Percentiles rank a stretch among this genome's conserved stretches.
These are phyloP conservation scores for Saimiri boliviensis DNA, from an alignment of 2,113 vertebrate genomes.

Conservation along the genomic window DNA sequence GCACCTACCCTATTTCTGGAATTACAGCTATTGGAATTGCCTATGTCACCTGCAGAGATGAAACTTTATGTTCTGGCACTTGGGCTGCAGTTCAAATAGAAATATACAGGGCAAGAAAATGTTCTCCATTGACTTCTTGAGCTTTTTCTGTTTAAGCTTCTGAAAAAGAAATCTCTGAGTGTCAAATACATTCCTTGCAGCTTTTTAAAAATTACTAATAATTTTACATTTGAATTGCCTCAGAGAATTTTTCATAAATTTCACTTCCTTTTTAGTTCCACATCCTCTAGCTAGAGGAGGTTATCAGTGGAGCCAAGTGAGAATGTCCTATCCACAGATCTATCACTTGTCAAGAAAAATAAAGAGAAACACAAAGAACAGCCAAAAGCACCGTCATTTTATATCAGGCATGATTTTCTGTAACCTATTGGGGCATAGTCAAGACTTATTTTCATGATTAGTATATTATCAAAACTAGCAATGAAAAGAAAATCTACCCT, in stretches of 20 bases:
- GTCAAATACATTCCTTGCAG: not conserved
- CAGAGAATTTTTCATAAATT: constrained; percentile 22
- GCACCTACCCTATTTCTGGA: not conserved
- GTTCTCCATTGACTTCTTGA: constrained; percentile 23
- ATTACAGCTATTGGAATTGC: not conserved
- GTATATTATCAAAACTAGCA: not conserved
- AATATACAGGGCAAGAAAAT: not conserved
- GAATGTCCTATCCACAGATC: not conserved
- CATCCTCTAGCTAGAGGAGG: not conserved
- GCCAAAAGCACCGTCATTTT: constrained; percentile 24
- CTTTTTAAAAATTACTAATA: constrained; percentile 30
- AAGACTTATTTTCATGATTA: constrained; percentile 33
- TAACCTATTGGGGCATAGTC: not conserved
- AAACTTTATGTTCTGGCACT: not conserved
- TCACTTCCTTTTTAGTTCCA: not conserved
- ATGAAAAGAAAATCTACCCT: not conserved
- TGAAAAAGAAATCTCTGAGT: constrained; percentile 12
- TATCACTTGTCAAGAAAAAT: constrained; percentile 51
- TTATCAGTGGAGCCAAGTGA: not conserved
- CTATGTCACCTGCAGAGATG: not conserved
- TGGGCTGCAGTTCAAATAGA: not conserved
- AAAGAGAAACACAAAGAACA: not conserved
- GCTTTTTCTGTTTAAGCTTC: constrained; percentile 40
- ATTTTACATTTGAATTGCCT: not conserved
- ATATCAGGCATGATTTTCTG: constrained; percentile 23